Base-by-base conservation (phyloP, 35 echinoderm and acorn worm genomes). In the Eucidaris tribuloides region DNA sequence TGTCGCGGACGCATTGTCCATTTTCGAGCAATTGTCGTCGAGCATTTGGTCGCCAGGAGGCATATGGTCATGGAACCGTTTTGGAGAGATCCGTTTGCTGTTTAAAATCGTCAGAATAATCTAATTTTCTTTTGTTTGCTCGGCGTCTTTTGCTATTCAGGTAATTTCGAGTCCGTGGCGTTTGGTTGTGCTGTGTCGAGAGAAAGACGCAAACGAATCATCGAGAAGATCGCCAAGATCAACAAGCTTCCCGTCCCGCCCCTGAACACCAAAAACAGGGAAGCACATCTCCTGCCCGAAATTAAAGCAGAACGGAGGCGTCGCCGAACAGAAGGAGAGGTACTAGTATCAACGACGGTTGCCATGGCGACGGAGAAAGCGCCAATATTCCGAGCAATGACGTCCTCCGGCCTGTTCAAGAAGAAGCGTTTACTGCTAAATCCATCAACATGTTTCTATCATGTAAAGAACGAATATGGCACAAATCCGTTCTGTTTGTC, bases 211-310 rank as follows among this genome's bases (percentile, higher is more conserved):
- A 2, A 43, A 84, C 15, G 37, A 70, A 46, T 94, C 18, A 42
- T 94, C 3, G 46, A 89, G 20, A 79, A 84, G 46, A 94, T 94
- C 23, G 92, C 88, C 18, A 85, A 62, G 24, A 80, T 94, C 42
- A 94, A 94, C 63, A 76, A 62, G 6, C 1, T 74, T 36, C 68
- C 36, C 5, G 35, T 41, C 3, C 48, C 48, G 48, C 68, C 68
- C 6, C 2, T 14, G 22, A 18, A n/a, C n/a, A n/a, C n/a, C n/a
- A n/a, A n/a, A n/a, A n/a, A n/a, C n/a, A n/a, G n/a, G n/a, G n/a
- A n/a, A n/a, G n/a, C n/a, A n/a, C n/a, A n/a, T n/a, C n/a, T n/a
- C n/a, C n/a, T n/a, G n/a, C n/a, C n/a, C n/a, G n/a, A n/a, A n/a
- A n/a, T n/a, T n/a, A n/a, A n/a, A 84, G 59, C 11, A 63, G 27